Evolutionary conservation across 2,797 vertebrate genomes (phyloP).

Genomic region (Sebastolobus alascanus): DNA sequence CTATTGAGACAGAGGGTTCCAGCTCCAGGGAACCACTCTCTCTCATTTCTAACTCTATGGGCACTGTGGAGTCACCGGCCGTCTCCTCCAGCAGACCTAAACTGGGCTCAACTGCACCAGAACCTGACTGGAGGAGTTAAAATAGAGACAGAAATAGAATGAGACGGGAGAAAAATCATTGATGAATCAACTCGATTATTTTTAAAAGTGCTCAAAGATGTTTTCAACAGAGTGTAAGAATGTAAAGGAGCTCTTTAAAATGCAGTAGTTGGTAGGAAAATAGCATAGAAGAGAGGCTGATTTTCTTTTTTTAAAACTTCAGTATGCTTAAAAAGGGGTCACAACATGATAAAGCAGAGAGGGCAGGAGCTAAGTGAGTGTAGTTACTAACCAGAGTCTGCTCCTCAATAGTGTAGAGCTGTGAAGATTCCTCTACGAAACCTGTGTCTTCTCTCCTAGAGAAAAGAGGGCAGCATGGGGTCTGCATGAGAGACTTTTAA

Average conservation of each 20-base stretch:
- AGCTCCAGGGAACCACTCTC: constrained; percentile 80
- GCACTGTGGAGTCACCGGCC: constrained; percentile 70
- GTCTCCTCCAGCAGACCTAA: constrained; percentile 68
- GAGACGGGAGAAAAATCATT: neutral
- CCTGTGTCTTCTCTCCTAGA: constrained; percentile 87
- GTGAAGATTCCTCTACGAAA: constrained; percentile 85
- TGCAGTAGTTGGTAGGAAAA: neutral
- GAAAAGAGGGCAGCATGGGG: constrained; percentile 25
- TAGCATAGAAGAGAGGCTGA: neutral
- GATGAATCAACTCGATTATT: neutral
- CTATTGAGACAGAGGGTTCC: constrained; percentile 69
- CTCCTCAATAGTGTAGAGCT: constrained; percentile 78
- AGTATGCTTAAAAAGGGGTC: constrained; percentile 3
- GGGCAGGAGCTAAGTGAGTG: neutral
- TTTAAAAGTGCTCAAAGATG: neutral
- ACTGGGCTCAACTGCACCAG: constrained; percentile 71
- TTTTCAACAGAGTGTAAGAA: neutral
- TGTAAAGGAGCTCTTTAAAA: constrained; percentile 30
- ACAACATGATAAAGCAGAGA: neutral
- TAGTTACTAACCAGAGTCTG: constrained; percentile 81
- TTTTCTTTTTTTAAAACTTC: neutral
- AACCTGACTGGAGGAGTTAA: constrained; percentile 65
- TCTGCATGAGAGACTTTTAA: constrained; percentile 24
- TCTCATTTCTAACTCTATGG: constrained; percentile 71
- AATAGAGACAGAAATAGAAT: neutral